These are phyloP conservation scores for Hyla sarda DNA, from an alignment of 2,113 vertebrate genomes.

Conservation along the genomic window DNA sequence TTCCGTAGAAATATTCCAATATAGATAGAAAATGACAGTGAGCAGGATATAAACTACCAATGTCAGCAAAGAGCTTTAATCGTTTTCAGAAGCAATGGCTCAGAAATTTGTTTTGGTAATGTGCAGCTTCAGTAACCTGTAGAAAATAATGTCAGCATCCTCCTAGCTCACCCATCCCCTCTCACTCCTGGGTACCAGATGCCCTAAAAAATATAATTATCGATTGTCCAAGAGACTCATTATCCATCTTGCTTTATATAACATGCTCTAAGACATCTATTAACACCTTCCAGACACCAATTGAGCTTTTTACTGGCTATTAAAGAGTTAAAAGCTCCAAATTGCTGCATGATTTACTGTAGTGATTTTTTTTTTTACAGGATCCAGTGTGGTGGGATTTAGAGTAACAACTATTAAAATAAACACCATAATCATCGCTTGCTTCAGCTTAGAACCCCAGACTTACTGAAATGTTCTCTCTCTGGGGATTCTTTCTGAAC, in stretches of 20 bases:
- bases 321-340: not conserved
- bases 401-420: conserved; percentile 20
- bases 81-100: conserved; percentile 16
- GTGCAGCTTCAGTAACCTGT: conserved; percentile 16
- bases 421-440: conserved; percentile 17
- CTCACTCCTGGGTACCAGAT: not conserved
- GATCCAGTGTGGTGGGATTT: conserved; percentile 18
- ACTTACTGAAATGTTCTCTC: conserved; percentile 33
- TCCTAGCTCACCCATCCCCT: not conserved
- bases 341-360: not conserved
- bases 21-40: not conserved
- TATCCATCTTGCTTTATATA: not conserved
- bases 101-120: conserved; percentile 3
- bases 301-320: not conserved
- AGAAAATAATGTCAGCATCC: conserved; percentile 5
- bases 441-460: conserved; percentile 1
- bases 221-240: not conserved
- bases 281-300: not conserved
- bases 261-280: not conserved
- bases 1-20: not conserved
- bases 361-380: not conserved
- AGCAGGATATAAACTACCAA: conserved; percentile 12
- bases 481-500: conserved; percentile 19
- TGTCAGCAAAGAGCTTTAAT: conserved; percentile 25
- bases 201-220: conserved; percentile 1